Evolutionary conservation across 2,888 invertebrate genomes (phyloP).

Genomic region (Hemistola chrysoprasaria): DNA sequence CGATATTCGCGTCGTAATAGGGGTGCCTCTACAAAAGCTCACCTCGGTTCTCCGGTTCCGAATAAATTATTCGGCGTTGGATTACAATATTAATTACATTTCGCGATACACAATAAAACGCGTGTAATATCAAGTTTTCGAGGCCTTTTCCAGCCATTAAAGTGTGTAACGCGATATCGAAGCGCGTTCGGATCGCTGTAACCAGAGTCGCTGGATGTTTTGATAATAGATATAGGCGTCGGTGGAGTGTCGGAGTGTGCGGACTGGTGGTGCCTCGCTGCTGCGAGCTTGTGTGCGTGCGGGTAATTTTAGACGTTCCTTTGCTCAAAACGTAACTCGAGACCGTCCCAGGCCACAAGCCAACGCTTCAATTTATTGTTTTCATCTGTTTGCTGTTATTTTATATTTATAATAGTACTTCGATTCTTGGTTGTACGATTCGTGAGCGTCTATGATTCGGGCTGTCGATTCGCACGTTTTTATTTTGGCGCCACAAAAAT

Average conservation of each 20-base stretch:
- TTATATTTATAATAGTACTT: slow-evolving; percentile 45
- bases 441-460: slow-evolving; percentile 34
- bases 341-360: slow-evolving; percentile 79
- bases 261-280: slow-evolving; percentile 37
- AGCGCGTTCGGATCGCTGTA: slow-evolving; percentile 81
- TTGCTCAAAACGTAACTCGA: slow-evolving; percentile 81
- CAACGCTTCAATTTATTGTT: slow-evolving; percentile 79
- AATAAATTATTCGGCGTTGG: slow-evolving; percentile 74
- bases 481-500: slow-evolving; percentile 78
- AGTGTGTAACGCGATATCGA: slow-evolving; percentile 80
- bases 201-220: slow-evolving; percentile 80
- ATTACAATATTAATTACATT: slow-evolving; percentile 80
- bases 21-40: slow-evolving; percentile 57
- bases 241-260: slow-evolving; percentile 64
- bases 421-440: slow-evolving; percentile 32
- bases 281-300: slow-evolving; percentile 61
- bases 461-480: slow-evolving; percentile 64
- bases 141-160: slow-evolving; percentile 83
- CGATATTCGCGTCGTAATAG: slow-evolving; percentile 58
- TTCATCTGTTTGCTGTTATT: slow-evolving; percentile 69
- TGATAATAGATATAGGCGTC: slow-evolving; percentile 80
- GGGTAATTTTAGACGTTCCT: slow-evolving; percentile 82
- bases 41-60: slow-evolving; percentile 49
- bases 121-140: slow-evolving; percentile 82
- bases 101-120: slow-evolving; percentile 79